Evolutionary conservation across 2,888 invertebrate genomes (phyloP), one percentile per base, ranked within the genome.

Genomic region (Neocrepidodera transversa): DNA sequence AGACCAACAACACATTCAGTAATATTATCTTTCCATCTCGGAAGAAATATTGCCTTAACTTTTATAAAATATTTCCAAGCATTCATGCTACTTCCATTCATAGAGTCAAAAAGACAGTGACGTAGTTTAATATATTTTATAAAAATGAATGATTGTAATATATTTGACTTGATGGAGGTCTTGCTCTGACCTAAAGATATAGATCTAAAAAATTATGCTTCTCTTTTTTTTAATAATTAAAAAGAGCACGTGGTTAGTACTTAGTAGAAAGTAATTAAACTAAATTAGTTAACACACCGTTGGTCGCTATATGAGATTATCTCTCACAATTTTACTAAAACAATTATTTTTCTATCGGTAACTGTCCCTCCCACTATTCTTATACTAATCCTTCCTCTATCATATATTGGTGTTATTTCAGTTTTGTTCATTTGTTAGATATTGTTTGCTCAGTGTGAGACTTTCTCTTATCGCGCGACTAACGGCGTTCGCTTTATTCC

Each of bases 1-100:
- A 45, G 11, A 45, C 45, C 45, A 45, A 45, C 45, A 26, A 23
- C 23, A 26, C 26, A 45, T 45, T 13, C 45, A 11, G 45, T 5
- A 26, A 13, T 26, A 45, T 45, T 45, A 45, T 45, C 14, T 26
- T n/a, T 26, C 45, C 23, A 45, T 10, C 45, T 13, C 11, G 26
- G 11, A 45, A 26, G 45, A 45, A 26, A 45, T 45, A 45, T 23
- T 26, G 45, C 23, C 26, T 11, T 13, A 45, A 14, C 45, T 26
- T 45, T 45, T 45, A 6, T 13, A 45, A 45, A 26, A 45, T 26
- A 45, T 45, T 45, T 26, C 10, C 11, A 13, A 45, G 14, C 14
- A 6, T 45, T 8, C 45, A 45, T 13, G 45, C 45, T 26, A 45
- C 8, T 4, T 11, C 13, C 14, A 36, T 4, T 30, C n/a, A 30